These are phyloP conservation scores for Onychostoma macrolepis DNA, from an alignment of 2,113 vertebrate species.

Conservation along the genomic window DNA sequence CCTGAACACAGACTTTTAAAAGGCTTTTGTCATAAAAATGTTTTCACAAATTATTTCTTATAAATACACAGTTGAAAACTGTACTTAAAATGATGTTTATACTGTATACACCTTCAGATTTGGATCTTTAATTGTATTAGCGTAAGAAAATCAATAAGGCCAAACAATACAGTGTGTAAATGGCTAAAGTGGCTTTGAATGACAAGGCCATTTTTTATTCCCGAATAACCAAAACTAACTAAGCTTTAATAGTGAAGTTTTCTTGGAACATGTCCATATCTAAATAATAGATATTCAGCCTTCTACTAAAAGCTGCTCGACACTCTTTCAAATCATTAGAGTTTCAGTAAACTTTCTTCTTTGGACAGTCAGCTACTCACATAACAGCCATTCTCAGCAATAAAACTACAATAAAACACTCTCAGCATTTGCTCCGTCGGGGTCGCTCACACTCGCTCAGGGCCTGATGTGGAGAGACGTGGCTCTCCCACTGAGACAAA, in stretches of 20 bases:
- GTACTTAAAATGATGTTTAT: neutral
- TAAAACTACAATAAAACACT: constrained; percentile 6
- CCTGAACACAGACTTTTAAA: too few relatives aligned
- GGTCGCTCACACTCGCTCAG: neutral
- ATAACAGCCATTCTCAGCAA: neutral
- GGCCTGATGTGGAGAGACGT: neutral
- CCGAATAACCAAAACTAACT: neutral
- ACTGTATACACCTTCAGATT: neutral
- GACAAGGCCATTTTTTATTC: neutral
- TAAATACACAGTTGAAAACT: neutral
- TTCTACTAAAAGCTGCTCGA: neutral
- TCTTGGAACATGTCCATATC: neutral
- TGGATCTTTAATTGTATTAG: neutral
- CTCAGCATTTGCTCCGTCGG: constrained; percentile 15
- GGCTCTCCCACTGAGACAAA: neutral
- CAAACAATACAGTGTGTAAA: neutral
- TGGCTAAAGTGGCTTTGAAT: neutral
- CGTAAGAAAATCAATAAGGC: neutral
- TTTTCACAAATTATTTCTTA: neutral
- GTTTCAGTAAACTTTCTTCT: neutral
- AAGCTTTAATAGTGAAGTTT: neutral
- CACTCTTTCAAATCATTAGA: neutral
- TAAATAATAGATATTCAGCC: neutral
- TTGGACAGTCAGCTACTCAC: neutral
- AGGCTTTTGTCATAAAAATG: neutral